Conservation (phyloP, 37 sponge, comb jelly and placozoan species). For the Cladorhizidae sp. region DNA sequence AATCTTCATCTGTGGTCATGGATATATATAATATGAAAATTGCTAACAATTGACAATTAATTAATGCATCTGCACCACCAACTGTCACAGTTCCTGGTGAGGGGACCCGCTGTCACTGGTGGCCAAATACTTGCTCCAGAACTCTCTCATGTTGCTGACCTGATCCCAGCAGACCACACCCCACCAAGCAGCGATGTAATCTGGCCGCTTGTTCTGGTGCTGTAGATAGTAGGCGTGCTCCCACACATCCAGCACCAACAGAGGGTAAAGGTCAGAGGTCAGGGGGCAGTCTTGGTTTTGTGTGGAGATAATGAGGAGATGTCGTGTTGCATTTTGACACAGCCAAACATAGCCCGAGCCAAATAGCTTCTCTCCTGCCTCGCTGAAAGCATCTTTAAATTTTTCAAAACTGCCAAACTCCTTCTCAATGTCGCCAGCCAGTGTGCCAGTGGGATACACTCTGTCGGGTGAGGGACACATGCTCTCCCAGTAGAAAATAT, state of each 20-base stretch:
- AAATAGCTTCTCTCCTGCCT: constrained; percentile 54
- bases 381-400: constrained; percentile 61
- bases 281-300: constrained; percentile 82
- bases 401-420: constrained; percentile 50
- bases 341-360: constrained; percentile 90
- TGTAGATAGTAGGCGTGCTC: constrained; percentile 94
- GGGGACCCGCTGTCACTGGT: background rate
- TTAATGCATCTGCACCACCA: no score
- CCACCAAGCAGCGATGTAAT: constrained; percentile 75
- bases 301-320: constrained; percentile 32
- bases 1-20: no score
- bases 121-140: background rate
- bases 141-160: constrained; percentile 3
- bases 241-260: constrained; percentile 86
- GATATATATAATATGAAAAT: no score
- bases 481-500: constrained; percentile 76
- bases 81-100: background rate
- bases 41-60: no score
- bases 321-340: constrained; percentile 22
- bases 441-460: constrained; percentile 32
- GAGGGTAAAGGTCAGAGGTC: constrained; percentile 55
- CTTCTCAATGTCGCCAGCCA: constrained; percentile 35
- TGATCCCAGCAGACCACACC: constrained; percentile 75
- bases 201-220: constrained; percentile 68
- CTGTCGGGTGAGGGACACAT: constrained; percentile 42